Conservation (phyloP, 1,140 invertebrate genomes). For the Pantala flavescens region DNA sequence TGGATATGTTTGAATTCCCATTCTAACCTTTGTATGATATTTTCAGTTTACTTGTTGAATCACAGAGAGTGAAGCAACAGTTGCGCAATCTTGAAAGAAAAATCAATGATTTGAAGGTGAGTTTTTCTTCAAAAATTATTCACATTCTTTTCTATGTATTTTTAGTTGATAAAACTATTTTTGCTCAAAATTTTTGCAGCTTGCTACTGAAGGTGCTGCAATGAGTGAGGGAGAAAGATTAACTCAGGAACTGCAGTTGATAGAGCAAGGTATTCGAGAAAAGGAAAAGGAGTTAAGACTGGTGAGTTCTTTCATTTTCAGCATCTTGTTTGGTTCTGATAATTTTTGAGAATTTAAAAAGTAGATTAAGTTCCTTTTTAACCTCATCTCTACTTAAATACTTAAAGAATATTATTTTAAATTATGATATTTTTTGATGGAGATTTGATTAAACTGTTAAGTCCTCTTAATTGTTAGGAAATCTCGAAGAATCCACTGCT, state of each 20-base stretch:
- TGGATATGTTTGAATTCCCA: too few species aligned
- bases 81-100: slow-evolving; percentile 51
- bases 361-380: too few species aligned
- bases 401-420: too few species aligned
- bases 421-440: too few species aligned
- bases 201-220: slow-evolving; percentile 38
- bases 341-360: too few species aligned
- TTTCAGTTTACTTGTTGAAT: slow-evolving; percentile 43
- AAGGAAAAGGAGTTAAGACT: slow-evolving; percentile 51
- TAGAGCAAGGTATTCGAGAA: slow-evolving; percentile 54
- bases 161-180: not conserved
- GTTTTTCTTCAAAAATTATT: slow-evolving; percentile 18
- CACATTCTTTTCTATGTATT: not conserved
- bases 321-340: too few species aligned
- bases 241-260: slow-evolving; percentile 50
- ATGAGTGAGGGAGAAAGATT: slow-evolving; percentile 46
- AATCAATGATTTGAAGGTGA: slow-evolving; percentile 52
- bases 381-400: too few species aligned
- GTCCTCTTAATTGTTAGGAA: too few species aligned
- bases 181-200: slow-evolving; percentile 26
- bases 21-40: not conserved
- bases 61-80: slow-evolving; percentile 51
- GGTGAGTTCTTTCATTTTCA: slow-evolving; percentile 26
- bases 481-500: too few species aligned
- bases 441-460: too few species aligned